Evolutionary conservation across 2,888 invertebrate genomes (phyloP).

Genomic region (Miltochrista miniata): DNA sequence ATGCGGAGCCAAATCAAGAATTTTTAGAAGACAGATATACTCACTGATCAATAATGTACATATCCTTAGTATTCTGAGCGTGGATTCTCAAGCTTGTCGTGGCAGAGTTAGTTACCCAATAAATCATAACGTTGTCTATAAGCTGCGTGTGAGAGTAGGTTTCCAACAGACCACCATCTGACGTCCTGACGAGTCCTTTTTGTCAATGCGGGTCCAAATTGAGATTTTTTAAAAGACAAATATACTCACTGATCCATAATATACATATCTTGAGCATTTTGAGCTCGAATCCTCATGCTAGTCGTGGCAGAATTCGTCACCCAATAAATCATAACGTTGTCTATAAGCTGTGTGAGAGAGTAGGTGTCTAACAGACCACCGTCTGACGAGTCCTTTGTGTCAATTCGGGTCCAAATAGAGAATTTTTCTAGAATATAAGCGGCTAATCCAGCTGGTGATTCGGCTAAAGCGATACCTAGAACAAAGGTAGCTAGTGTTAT

Average conservation of each 20-base stretch:
- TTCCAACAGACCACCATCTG: constrained; percentile 86
- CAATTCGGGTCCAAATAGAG: constrained; percentile 86
- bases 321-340: constrained; percentile 84
- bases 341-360: constrained; percentile 69
- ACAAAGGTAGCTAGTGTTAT: not conserved
- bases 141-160: constrained; percentile 67
- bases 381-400: constrained; percentile 77
- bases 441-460: constrained; percentile 93
- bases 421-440: constrained; percentile 96
- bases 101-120: constrained; percentile 77
- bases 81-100: constrained; percentile 82
- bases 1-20: too few species aligned
- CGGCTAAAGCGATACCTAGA: constrained; percentile 86
- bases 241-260: constrained; percentile 60
- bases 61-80: constrained; percentile 81
- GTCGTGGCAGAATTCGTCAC: constrained; percentile 73
- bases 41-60: constrained; percentile 58
- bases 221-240: constrained; percentile 85
- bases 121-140: constrained; percentile 82
- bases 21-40: too few species aligned
- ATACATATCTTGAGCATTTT: constrained; percentile 63
- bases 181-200: constrained; percentile 68
- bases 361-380: constrained; percentile 85
- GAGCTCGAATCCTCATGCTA: constrained; percentile 84
- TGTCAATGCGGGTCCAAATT: constrained; percentile 86